These are phyloP conservation scores for Reticulitermes lucifugus DNA, from an alignment of 2,888 invertebrate genomes.

Conservation along the genomic window DNA sequence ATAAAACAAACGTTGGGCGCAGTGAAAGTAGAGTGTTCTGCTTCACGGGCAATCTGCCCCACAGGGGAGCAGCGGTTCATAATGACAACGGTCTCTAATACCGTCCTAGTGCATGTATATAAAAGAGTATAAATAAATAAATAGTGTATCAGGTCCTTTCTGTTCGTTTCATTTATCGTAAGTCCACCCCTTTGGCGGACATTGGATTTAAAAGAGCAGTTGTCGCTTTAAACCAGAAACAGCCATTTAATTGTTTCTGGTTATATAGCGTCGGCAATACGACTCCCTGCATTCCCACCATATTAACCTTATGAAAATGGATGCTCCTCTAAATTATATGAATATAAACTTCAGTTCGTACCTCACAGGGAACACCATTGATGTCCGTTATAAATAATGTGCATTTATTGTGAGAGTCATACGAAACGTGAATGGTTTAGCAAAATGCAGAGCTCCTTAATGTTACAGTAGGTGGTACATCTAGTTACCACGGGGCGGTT, in stretches of 20 bases:
- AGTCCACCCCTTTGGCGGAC: not conserved
- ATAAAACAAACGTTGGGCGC: not conserved
- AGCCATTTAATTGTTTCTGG: conserved; percentile 3
- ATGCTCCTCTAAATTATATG: too few species aligned
- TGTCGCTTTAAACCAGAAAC: not conserved
- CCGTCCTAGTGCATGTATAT: not conserved
- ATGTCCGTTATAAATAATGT: too few species aligned
- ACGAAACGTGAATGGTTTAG: too few species aligned
- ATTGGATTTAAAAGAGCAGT: conserved; percentile 6
- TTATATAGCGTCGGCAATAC: not conserved
- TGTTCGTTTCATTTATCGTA: not conserved
- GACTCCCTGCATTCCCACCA: not conserved
- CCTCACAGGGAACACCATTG: too few species aligned
- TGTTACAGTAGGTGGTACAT: too few species aligned
- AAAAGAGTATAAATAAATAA: conserved; percentile 2
- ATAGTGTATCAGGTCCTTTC: not conserved
- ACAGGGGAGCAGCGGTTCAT: not conserved
- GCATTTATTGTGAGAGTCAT: too few species aligned
- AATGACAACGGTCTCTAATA: not conserved
- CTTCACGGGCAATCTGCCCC: not conserved
- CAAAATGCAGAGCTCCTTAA: too few species aligned
- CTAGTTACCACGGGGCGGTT: too few species aligned
- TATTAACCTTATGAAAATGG: too few species aligned
- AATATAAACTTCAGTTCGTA: too few species aligned
- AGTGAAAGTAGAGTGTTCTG: not conserved